phyloP scores from a whole-genome alignment of 2,113 vertebrate genomes.

The Proteles cristata region DNA sequence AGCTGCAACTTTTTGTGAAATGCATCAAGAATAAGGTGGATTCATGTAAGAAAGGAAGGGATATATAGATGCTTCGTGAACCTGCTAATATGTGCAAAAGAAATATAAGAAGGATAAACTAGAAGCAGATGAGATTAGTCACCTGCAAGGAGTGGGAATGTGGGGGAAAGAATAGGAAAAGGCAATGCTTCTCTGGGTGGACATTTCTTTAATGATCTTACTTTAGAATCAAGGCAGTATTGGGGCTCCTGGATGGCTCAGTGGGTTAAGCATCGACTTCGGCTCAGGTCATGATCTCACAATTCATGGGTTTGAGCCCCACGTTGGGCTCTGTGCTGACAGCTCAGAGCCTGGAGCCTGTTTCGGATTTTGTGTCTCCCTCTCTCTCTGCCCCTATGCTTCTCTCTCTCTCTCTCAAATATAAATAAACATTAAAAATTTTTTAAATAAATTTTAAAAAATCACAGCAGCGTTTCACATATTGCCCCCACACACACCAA shows the following conservation, averaged over 20 bases:
- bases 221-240: background rate
- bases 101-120: background rate
- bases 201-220: no score
- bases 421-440: no score
- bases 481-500: rapidly evolving
- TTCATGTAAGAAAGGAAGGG: background rate
- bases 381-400: no score
- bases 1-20: background rate
- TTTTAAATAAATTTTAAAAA: no score
- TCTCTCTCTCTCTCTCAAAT: no score
- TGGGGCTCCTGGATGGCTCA: no score
- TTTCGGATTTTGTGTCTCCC: no score
- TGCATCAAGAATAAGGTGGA: background rate
- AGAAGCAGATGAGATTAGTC: background rate
- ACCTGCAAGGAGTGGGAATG: background rate
- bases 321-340: no score
- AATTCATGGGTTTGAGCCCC: no score
- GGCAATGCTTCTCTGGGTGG: rapidly evolving
- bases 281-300: no score
- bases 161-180: background rate
- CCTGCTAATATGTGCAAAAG: background rate
- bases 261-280: no score
- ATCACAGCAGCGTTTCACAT: background rate
- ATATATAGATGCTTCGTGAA: rapidly evolving
- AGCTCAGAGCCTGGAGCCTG: no score